Base-by-base conservation (phyloP, 2,113 vertebrate genomes). In the Pardalotus punctatus region DNA sequence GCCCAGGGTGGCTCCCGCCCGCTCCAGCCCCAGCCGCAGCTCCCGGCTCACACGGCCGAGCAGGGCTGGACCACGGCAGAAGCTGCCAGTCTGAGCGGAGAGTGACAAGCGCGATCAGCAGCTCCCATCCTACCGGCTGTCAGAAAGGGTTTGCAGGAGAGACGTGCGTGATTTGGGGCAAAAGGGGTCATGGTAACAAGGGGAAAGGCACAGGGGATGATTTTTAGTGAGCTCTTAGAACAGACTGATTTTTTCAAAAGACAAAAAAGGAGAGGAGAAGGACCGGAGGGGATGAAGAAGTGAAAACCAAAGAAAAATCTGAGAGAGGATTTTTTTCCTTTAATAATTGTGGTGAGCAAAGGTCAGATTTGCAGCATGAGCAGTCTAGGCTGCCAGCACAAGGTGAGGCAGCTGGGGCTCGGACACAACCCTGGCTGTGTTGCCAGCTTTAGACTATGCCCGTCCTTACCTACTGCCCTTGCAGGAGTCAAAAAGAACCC, bases 31-130 rank as follows among this genome's bases (percentile, higher is more conserved):
- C n/a, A 2, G 42, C 40, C 6, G 5, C 61, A 24, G 47, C 35
- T 50, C 33, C 5, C 1, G 3, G 81, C 20, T 36, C 33, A 0
- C 2, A 1, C 1, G 3, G 73, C 45, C 1, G 2, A 16, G 56
- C 28, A 78, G 54, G 16, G 40, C 66, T 9, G 72, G 22, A 40
- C 38, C 14, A 7, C 0, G 5, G 35, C 71, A 36, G 61, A 14
- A 1, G 8, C 69, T n/a, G 62, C 7, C 8, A 1, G 33, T 27
- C 42, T 21, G 5, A n/a, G 33, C 4, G 50, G 33, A 45, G 12
- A 29, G 23, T 0, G 7, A 33, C 14, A 33, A 40, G 67, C 0
- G 0, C 14, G 11, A 48, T 6, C n/a, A 31, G 29, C 79, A 53
- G 33, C 62, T n/a, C n/a, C 8, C 4, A 22, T 6, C 35, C 65